Conservation (phyloP, 1,140 invertebrate genomes). For the Neodiprion lecontei region DNA sequence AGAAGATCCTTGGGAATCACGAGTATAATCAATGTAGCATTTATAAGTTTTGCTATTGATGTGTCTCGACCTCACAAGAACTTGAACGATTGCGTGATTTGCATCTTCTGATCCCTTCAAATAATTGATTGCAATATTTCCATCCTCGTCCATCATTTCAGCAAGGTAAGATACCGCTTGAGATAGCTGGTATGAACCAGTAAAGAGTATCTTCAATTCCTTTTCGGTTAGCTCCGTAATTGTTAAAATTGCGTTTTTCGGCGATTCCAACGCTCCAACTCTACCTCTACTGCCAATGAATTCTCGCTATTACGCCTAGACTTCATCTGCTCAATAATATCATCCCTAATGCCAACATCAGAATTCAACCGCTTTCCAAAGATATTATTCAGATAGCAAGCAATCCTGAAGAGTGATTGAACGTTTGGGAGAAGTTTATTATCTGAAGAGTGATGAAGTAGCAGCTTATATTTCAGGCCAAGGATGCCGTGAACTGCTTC, state of each 20-base stretch:
- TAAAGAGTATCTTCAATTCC: too few relatives aligned
- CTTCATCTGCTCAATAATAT: too few relatives aligned
- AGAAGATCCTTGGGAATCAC: neutral
- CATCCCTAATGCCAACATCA: too few relatives aligned
- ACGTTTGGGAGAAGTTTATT: too few relatives aligned
- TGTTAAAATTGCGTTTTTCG: constrained; percentile 9
- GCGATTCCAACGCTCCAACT: neutral
- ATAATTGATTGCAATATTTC: too few relatives aligned
- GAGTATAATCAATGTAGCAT: constrained; percentile 17
- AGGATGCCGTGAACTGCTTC: constrained; percentile 22
- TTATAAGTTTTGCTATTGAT: constrained; percentile 13
- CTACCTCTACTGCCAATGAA: neutral
- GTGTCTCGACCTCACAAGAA: constrained; percentile 9
- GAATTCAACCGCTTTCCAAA: too few relatives aligned
- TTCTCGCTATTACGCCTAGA: too few relatives aligned
- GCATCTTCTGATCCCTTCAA: neutral
- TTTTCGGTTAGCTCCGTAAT: neutral
- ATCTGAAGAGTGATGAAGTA: neutral
- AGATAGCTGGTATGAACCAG: too few relatives aligned
- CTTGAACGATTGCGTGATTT: neutral
- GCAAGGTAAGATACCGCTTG: too few relatives aligned
- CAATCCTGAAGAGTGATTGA: too few relatives aligned
- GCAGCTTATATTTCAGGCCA: neutral
- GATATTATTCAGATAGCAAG: too few relatives aligned
- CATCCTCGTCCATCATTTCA: too few relatives aligned